Base-by-base conservation (phyloP, 1,140 invertebrate genomes). In the Ceratosolen solmsi region DNA sequence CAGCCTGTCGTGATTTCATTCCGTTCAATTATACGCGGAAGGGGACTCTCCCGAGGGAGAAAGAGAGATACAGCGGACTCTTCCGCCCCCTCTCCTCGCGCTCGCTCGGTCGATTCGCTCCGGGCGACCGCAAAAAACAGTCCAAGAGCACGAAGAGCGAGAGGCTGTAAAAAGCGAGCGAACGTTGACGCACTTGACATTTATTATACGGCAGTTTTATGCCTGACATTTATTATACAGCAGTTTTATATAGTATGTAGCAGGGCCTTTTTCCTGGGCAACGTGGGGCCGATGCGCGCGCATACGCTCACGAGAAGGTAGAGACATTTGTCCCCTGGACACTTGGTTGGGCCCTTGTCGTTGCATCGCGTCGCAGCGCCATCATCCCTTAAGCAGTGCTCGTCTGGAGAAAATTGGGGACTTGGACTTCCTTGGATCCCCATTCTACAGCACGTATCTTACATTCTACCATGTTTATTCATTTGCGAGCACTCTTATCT, bases 321-420 rank as follows among this genome's bases (percentile, higher is more conserved):
- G n/a, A n/a, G n/a, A n/a, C n/a, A n/a, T 84, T 81, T 80, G 79
- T 85, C 84, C 84, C 84, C 78, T 36, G 83, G 84, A 85, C 82
- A 85, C 81, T 80, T 83, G 84, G 82, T 81, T 82, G 84, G 76
- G 82, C 81, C 79, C 73, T n/a, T n/a, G n/a, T n/a, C n/a, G n/a
- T n/a, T n/a, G n/a, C n/a, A n/a, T n/a, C n/a, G n/a, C n/a, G n/a
- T n/a, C n/a, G n/a, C n/a, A n/a, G n/a, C n/a, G 41, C 5, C 41
- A 13, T 46, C 41, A 46, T 46, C 41, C 41, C 41, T 13, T 46
- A 46, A 46, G 41, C 41, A 46, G 41, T n/a, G 41, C 13, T 13
- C 41, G 41, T 5, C 41, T n/a, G n/a, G n/a, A n/a, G n/a, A n/a
- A n/a, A n/a, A n/a, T n/a, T n/a, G n/a, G n/a, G n/a, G n/a, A n/a